Evolutionary conservation across 2,113 vertebrate genomes (phyloP).

Genomic region (Ictidomys tridecemlineatus): DNA sequence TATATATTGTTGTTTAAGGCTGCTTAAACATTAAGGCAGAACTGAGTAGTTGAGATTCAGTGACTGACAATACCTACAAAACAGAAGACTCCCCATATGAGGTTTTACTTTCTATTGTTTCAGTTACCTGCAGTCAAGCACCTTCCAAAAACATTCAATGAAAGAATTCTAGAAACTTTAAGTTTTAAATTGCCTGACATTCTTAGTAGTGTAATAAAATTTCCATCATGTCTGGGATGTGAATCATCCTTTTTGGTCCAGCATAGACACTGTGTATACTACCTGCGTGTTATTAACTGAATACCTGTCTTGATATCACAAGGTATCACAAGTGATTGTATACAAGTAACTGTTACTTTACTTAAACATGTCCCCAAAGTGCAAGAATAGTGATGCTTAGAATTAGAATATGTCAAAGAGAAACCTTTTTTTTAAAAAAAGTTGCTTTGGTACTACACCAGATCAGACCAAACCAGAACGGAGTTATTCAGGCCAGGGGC

Average conservation of each 20-base stretch:
- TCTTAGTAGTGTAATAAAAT: background rate
- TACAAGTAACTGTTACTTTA: background rate
- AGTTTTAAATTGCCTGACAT: background rate
- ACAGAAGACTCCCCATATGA: background rate
- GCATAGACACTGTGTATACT: background rate
- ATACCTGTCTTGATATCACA: background rate
- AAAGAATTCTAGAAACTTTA: constrained; percentile 19
- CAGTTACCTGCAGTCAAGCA: background rate
- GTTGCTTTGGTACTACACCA: background rate
- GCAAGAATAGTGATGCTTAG: background rate
- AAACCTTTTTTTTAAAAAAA: background rate
- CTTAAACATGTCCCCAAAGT: background rate
- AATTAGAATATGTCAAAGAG: background rate
- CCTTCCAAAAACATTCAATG: background rate
- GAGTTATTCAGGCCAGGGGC: background rate
- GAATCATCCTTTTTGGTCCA: background rate
- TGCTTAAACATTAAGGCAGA: constrained; percentile 15
- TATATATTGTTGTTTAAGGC: background rate
- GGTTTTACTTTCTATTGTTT: background rate
- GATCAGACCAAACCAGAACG: background rate
- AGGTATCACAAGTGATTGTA: background rate
- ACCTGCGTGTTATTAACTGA: background rate
- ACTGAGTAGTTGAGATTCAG: background rate
- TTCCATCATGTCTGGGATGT: background rate
- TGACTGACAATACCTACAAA: background rate